These are phyloP conservation scores for Aeoliscus strigatus DNA, from an alignment of 2,797 vertebrate species.

Conservation along the genomic window DNA sequence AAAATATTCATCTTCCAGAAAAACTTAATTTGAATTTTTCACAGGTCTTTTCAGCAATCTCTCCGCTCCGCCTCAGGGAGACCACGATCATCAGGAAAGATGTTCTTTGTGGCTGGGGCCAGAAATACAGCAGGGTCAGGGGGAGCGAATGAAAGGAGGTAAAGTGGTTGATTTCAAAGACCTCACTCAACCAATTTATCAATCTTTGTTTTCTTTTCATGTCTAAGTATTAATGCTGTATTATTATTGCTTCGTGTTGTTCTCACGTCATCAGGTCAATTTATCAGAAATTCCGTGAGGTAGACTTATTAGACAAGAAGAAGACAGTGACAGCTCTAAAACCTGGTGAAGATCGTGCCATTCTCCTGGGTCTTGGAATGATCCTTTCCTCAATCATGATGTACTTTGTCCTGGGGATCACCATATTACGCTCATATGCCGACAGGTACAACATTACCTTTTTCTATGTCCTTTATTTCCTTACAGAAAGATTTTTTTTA, in stretches of 20 bases:
- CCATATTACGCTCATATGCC: constrained; percentile 84
- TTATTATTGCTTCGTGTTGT: no score
- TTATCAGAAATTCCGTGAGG: constrained; percentile 91
- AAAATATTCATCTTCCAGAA: neutral
- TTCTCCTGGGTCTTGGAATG: constrained; percentile 91
- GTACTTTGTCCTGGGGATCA: constrained; percentile 95
- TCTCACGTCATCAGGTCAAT: constrained; percentile 77
- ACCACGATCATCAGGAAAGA: constrained; percentile 78
- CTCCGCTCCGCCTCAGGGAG: constrained; percentile 55
- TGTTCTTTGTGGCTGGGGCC: constrained; percentile 92
- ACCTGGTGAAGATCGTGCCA: constrained; percentile 91
- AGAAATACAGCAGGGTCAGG: constrained; percentile 73
- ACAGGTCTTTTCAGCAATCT: constrained; percentile 80
- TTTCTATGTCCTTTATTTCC: neutral
- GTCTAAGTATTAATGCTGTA: neutral
- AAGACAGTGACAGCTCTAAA: constrained; percentile 90
- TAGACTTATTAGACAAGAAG: constrained; percentile 91
- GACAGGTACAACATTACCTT: constrained; percentile 80
- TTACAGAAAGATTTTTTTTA: constrained; percentile 31
- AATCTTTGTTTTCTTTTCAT: no score
- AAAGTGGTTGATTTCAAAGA: no score
- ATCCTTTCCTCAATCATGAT: constrained; percentile 93
- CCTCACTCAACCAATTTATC: no score
- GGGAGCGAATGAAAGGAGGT: constrained; percentile 84
- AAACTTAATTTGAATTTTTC: constrained; percentile 36